phyloP scores from a whole-genome alignment of 2,797 vertebrate genomes.

The Toxotes lorentzi region DNA sequence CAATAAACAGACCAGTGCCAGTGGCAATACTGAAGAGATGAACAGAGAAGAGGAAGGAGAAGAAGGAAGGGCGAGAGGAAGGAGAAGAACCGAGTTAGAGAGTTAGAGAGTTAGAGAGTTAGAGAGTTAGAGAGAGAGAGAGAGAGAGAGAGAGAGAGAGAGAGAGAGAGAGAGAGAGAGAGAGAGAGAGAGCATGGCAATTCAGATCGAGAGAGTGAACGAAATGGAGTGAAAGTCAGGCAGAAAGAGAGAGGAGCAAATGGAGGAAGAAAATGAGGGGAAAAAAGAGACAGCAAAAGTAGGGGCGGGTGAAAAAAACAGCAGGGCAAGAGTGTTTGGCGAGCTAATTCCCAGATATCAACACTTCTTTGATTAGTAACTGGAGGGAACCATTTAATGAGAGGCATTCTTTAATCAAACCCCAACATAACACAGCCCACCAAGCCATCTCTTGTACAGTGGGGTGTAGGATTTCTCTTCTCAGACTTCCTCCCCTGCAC shows the following conservation, averaged over 20 bases:
- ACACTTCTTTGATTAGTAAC: conserved; percentile 83
- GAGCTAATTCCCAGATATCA: conserved; percentile 80
- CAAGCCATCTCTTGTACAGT: conserved; percentile 47
- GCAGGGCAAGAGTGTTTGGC: conserved; percentile 69
- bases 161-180: neutral
- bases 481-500: conserved; percentile 51
- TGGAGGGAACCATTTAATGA: conserved; percentile 86
- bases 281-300: conserved; percentile 48
- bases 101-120: no score
- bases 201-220: conserved; percentile 5
- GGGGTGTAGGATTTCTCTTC: conserved; percentile 53
- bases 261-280: conserved; percentile 11
- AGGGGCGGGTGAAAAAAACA: conserved; percentile 65
- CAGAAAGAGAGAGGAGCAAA: conserved; percentile 1
- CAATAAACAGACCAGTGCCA: conserved; percentile 63
- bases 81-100: conserved; percentile 7
- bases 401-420: conserved; percentile 82
- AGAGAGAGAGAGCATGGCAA: neutral
- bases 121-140: conserved; percentile 6
- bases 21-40: conserved; percentile 41
- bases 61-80: neutral
- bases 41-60: conserved; percentile 15
- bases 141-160: neutral
- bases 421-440: conserved; percentile 74
- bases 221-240: conserved; percentile 25